Percentiles rank a stretch among this genome's conserved stretches.
Conservation (phyloP, 2,113 vertebrate genomes). For the Hippolais icterina region DNA sequence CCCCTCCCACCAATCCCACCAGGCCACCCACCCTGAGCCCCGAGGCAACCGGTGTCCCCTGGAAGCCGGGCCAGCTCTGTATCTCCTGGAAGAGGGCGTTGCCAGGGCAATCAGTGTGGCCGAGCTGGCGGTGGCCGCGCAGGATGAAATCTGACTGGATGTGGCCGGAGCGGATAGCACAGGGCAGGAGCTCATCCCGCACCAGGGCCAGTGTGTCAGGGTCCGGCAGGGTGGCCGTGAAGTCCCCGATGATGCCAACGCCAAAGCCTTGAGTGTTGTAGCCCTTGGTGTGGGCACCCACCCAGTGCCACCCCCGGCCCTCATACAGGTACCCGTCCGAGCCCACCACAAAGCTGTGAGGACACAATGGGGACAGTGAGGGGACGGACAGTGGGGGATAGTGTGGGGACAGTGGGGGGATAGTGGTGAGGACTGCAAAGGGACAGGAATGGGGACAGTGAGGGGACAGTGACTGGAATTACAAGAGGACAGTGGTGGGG, state of each 20-base stretch:
- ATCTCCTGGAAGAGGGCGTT: neutral
- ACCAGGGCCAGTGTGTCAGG: constrained; percentile 69
- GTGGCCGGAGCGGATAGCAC: constrained; percentile 60
- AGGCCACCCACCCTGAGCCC: rapidly evolving
- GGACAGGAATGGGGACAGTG: neutral
- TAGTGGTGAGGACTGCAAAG: rapidly evolving
- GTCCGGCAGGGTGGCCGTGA: constrained; percentile 67
- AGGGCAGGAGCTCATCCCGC: constrained; percentile 74
- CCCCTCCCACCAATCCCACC: neutral
- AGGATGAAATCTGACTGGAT: constrained; percentile 71
- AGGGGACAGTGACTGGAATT: neutral
- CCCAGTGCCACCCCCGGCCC: constrained; percentile 86
- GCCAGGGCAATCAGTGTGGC: constrained; percentile 76
- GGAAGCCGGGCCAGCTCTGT: neutral
- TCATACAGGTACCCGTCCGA: constrained; percentile 87
- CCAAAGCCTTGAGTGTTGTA: constrained; percentile 86
- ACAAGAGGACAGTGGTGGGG: neutral
- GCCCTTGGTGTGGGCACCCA: constrained; percentile 85
- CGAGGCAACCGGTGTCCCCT: rapidly evolving
- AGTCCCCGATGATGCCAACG: constrained; percentile 84
- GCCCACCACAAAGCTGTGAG: constrained; percentile 84
- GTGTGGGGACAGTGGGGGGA: too few relatives aligned
- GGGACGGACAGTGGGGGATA: too few relatives aligned
- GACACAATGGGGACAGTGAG: neutral
- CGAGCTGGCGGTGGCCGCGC: constrained; percentile 84